Evolutionary conservation across 2,113 vertebrate genomes (phyloP).

Genomic region (Argyrosomus japonicus): DNA sequence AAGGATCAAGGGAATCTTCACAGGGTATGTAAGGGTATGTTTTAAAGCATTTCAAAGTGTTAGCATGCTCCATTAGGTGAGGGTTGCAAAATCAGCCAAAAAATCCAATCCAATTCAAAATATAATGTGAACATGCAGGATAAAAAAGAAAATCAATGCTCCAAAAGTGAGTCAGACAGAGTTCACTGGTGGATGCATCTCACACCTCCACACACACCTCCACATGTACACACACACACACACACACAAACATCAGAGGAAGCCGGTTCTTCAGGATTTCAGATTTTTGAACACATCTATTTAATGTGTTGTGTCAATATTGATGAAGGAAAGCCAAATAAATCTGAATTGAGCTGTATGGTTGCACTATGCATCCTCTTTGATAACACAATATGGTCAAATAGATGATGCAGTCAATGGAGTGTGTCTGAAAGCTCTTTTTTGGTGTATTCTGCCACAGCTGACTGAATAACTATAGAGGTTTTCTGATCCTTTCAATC

Average conservation of each 20-base stretch:
- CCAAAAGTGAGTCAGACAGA: slow-evolving; percentile 34
- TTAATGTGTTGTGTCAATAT: slow-evolving; percentile 13
- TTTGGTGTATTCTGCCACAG: slow-evolving; percentile 60
- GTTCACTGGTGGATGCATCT: slow-evolving; percentile 9
- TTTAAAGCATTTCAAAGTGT: neutral
- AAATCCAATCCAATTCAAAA: neutral
- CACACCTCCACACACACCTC: neutral
- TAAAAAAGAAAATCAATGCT: slow-evolving; percentile 29
- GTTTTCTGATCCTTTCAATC: slow-evolving; percentile 73
- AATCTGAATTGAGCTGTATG: neutral
- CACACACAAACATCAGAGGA: slow-evolving; percentile 1
- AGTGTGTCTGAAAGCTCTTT: slow-evolving; percentile 57
- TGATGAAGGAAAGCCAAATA: neutral
- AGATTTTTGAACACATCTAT: neutral
- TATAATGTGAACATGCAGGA: neutral
- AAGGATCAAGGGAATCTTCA: slow-evolving; percentile 5
- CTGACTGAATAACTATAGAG: slow-evolving; percentile 70
- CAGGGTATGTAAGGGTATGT: neutral
- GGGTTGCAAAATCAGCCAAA: neutral
- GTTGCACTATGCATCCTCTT: neutral
- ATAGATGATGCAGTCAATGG: slow-evolving; percentile 39
- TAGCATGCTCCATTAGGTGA: neutral
- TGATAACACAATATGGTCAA: slow-evolving; percentile 2
- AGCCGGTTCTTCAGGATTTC: neutral
- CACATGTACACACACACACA: neutral